Conservation (phyloP, 2,113 vertebrate genomes). For the Pelusios castaneus region DNA sequence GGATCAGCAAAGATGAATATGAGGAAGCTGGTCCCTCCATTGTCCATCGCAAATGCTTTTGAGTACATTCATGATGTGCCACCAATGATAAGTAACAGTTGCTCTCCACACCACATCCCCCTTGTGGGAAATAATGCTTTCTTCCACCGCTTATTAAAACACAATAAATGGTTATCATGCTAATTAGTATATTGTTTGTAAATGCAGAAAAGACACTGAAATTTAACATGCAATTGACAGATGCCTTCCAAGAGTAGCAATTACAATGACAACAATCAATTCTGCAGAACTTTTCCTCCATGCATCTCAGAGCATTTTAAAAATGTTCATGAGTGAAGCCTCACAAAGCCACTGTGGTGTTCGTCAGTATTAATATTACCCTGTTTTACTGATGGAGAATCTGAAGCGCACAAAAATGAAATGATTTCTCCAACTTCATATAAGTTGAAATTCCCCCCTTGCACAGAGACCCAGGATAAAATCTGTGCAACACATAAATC, state of each 20-base stretch:
- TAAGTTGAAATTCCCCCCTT: background rate
- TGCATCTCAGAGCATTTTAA: rapidly evolving
- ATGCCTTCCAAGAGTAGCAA: background rate
- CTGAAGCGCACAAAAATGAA: background rate
- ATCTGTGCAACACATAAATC: background rate
- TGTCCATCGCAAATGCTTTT: conserved; percentile 55
- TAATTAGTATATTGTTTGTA: background rate
- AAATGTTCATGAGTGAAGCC: background rate
- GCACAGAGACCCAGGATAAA: background rate
- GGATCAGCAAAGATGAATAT: conserved; percentile 55
- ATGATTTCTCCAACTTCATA: background rate
- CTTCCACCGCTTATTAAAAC: background rate
- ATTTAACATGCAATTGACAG: background rate
- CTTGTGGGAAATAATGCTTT: background rate
- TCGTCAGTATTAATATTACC: background rate
- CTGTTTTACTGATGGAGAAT: background rate
- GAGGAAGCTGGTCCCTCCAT: conserved; percentile 53
- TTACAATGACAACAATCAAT: background rate
- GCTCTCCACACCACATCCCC: background rate
- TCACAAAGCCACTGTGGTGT: rapidly evolving
- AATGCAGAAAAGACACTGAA: background rate
- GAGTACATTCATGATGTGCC: background rate
- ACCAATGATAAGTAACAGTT: background rate
- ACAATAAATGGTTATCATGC: background rate
- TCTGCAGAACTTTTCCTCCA: background rate